phyloP scores from a whole-genome alignment of 2,113 vertebrate genomes.

The Taxidea taxus region DNA sequence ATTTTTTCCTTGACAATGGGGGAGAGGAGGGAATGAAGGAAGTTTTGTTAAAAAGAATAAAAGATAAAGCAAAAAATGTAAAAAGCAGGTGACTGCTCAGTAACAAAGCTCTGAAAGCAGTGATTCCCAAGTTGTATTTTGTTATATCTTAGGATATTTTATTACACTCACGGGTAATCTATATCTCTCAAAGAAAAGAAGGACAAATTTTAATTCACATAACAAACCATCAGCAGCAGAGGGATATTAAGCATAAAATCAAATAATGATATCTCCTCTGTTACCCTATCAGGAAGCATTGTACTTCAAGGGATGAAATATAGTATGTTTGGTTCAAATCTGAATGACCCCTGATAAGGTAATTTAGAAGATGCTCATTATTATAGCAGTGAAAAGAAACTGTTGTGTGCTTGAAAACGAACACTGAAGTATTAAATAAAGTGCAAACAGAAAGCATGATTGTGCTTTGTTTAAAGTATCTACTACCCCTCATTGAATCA shows the following conservation, averaged over 20 bases:
- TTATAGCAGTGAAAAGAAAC: background rate
- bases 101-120: background rate
- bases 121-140: background rate
- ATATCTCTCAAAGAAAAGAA: background rate
- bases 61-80: background rate
- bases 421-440: background rate
- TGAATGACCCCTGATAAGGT: background rate
- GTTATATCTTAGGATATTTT: background rate
- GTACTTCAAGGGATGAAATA: background rate
- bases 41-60: background rate
- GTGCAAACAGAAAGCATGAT: background rate
- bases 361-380: background rate
- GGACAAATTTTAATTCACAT: background rate
- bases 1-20: background rate
- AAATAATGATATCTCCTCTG: background rate
- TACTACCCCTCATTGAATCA: background rate
- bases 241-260: background rate
- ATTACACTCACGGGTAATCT: background rate
- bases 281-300: background rate
- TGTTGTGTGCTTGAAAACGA: background rate
- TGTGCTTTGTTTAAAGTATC: background rate
- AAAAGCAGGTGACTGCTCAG: background rate
- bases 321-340: background rate
- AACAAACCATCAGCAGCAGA: background rate
- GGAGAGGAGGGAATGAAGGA: background rate